Evolutionary conservation across 2,888 invertebrate genomes (phyloP).

Genomic region (Anagyrus pseudococci): DNA sequence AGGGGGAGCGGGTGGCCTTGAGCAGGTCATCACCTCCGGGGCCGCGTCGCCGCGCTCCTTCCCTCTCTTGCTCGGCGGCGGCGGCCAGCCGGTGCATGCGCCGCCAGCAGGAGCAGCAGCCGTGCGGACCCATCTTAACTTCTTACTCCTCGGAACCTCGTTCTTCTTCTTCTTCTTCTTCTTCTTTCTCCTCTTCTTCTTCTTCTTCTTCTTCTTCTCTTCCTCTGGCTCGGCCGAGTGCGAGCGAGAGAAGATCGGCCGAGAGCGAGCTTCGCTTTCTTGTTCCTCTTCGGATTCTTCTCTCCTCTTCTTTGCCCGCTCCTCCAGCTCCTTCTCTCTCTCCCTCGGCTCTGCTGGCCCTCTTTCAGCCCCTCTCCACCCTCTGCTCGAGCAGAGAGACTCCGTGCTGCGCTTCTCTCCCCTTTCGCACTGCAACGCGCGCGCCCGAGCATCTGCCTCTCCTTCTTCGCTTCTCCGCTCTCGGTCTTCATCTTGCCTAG

Average conservation of each 20-base stretch:
- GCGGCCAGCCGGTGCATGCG: background rate
- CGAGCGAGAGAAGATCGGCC: background rate
- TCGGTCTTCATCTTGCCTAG: no score
- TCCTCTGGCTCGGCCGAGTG: constrained; percentile 14
- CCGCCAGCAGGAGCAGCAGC: constrained; percentile 39
- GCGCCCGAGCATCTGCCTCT: no score
- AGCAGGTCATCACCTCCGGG: constrained; percentile 61
- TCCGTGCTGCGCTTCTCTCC: no score
- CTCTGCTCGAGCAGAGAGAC: constrained; percentile 1
- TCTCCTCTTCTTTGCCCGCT: constrained; percentile 5
- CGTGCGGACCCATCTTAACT: constrained; percentile 56
- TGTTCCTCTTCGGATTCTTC: constrained; percentile 29
- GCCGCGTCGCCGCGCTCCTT: constrained; percentile 11
- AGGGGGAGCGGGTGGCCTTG: constrained; percentile 60
- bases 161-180: constrained; percentile 24
- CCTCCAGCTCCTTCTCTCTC: background rate
- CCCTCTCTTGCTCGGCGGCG: no score
- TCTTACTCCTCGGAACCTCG: constrained; percentile 45
- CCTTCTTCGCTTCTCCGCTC: no score
- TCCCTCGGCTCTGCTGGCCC: background rate
- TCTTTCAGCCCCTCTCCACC: background rate
- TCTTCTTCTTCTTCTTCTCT: constrained; percentile 24
- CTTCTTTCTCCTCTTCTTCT: constrained; percentile 13
- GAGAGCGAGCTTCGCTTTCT: constrained; percentile 17
- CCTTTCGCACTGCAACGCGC: no score